A percentile compares a stretch with the other conserved stretches of the same genome.
These are phyloP conservation scores for Cynopterus sphinx DNA, from an alignment of 2,797 vertebrate genomes.

Conservation along the genomic window DNA sequence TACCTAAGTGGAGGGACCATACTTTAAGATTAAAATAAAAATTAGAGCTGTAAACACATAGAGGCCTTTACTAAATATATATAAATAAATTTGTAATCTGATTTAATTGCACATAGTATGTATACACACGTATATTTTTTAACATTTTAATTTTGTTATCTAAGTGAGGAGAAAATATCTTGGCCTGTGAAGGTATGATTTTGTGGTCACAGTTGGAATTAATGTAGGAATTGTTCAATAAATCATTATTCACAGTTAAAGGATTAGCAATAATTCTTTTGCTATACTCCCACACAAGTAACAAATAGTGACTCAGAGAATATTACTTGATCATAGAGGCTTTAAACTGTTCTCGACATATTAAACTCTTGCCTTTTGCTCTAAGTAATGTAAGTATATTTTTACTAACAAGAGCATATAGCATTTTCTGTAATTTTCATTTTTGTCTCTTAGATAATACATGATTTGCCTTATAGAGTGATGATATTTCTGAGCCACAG, in stretches of 20 bases:
- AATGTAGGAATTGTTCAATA: constrained; percentile 45
- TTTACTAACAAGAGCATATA: neutral
- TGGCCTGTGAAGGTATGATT: neutral
- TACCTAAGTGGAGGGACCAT: constrained; percentile 15
- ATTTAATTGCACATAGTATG: neutral
- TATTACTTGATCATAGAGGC: constrained; percentile 41
- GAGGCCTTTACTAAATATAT: constrained; percentile 31
- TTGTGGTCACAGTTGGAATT: neutral
- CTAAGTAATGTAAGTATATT: constrained; percentile 43
- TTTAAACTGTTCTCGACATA: constrained; percentile 59
- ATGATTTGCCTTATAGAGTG: constrained; percentile 17
- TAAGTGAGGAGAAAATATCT: neutral
- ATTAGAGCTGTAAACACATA: constrained; percentile 37
- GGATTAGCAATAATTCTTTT: constrained; percentile 46
- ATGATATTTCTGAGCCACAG: constrained; percentile 47
- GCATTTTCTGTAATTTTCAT: constrained; percentile 59
- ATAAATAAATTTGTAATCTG: constrained; percentile 42
- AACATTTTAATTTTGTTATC: constrained; percentile 52
- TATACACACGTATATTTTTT: neutral
- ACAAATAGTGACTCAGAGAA: neutral
- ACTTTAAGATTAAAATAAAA: constrained; percentile 70
- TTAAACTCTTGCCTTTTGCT: neutral
- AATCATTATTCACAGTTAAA: constrained; percentile 58
- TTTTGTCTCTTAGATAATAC: constrained; percentile 27
- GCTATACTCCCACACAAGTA: constrained; percentile 9